phyloP scores from a whole-genome alignment of 2,797 vertebrate genomes.

The Hoplostethus atlanticus region DNA sequence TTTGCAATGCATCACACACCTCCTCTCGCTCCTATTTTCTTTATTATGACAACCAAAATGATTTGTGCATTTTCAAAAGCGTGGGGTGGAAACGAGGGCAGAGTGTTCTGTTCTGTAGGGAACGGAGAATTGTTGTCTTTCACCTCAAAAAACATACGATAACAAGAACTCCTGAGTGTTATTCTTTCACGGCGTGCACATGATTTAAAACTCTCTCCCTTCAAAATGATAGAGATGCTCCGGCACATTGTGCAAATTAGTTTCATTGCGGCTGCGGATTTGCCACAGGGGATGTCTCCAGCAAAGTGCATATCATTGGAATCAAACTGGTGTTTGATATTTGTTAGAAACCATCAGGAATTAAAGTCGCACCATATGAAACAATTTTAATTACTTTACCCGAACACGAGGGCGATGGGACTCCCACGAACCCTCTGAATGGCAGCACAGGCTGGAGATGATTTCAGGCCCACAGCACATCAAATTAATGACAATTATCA shows the following conservation, averaged over 20 bases:
- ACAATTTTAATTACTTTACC: slow-evolving; percentile 80
- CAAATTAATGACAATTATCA: slow-evolving; percentile 79
- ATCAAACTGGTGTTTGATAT: slow-evolving; percentile 74
- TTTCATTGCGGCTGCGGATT: slow-evolving; percentile 54
- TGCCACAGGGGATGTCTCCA: slow-evolving; percentile 49
- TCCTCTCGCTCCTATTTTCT: neutral
- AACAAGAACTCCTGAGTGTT: slow-evolving; percentile 17
- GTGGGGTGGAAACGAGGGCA: neutral
- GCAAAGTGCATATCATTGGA: slow-evolving; percentile 63
- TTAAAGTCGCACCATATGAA: slow-evolving; percentile 75
- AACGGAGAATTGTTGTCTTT: slow-evolving; percentile 4
- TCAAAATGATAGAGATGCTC: slow-evolving; percentile 46
- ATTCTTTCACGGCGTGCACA: slow-evolving; percentile 7
- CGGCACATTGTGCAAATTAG: slow-evolving; percentile 62
- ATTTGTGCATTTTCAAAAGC: neutral
- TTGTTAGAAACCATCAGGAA: slow-evolving; percentile 67
- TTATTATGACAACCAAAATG: neutral
- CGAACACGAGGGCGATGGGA: slow-evolving; percentile 57
- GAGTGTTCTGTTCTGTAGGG: neutral
- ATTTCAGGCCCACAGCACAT: slow-evolving; percentile 63
- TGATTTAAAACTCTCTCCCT: slow-evolving; percentile 56
- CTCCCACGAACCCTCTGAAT: slow-evolving; percentile 56
- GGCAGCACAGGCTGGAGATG: slow-evolving; percentile 59
- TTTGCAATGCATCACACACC: neutral
- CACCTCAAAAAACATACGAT: slow-evolving; percentile 9